Percentiles rank a stretch among this genome's conserved stretches.
phyloP scores from a whole-genome alignment of 2,888 invertebrate species.

The Bombyx huttoni region DNA sequence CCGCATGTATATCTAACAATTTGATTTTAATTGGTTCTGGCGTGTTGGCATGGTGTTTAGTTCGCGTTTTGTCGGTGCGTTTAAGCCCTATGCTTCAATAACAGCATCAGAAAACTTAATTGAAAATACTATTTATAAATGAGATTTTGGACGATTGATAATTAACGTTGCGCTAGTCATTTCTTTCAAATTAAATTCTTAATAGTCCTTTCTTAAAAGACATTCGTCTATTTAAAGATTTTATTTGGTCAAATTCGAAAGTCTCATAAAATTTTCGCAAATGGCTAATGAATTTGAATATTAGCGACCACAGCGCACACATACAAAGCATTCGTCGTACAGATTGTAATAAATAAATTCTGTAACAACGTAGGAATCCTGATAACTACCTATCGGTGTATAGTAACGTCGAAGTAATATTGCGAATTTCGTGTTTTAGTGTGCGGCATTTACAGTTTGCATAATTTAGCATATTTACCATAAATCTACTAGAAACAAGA shows the following conservation, averaged over 20 bases:
- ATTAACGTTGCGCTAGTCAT: too few species aligned
- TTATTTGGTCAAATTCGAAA: neutral
- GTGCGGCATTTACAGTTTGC: conserved; percentile 38
- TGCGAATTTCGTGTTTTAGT: conserved; percentile 44
- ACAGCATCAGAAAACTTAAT: neutral
- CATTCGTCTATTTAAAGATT: too few species aligned
- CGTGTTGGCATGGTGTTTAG: conserved; percentile 14
- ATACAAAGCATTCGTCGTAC: neutral
- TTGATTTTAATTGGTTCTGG: conserved; percentile 56
- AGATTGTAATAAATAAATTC: conserved; percentile 10
- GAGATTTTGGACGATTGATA: neutral
- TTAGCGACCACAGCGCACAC: neutral
- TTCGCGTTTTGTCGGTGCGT: conserved; percentile 3
- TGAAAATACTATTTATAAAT: neutral
- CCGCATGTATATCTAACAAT: conserved; percentile 48
- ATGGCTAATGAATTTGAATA: neutral
- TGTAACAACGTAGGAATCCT: conserved; percentile 38
- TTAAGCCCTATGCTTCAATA: conserved; percentile 1
- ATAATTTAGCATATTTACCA: conserved; percentile 57
- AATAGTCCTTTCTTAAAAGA: too few species aligned
- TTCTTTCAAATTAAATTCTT: too few species aligned
- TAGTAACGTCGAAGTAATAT: conserved; percentile 15
- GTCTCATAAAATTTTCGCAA: neutral
- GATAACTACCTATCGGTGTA: conserved; percentile 22
- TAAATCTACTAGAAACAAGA: conserved; percentile 24